Evolutionary conservation across 2,113 vertebrate genomes (phyloP).

Genomic region (Neogale vison): DNA sequence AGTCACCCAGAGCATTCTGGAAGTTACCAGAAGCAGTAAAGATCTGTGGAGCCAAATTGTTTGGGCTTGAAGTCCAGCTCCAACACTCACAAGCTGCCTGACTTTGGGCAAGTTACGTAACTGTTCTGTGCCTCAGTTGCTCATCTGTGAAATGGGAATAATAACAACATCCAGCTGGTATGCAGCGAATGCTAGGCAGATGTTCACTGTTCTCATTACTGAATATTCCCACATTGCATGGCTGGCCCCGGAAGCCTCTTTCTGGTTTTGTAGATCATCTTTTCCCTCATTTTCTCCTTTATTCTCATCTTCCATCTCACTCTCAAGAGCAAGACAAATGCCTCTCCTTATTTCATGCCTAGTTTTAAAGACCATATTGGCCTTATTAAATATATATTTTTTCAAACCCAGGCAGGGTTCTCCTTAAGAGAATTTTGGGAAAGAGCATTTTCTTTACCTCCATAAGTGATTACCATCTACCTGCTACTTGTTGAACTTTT

Average conservation of each 20-base stretch:
- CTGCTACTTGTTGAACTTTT: not conserved
- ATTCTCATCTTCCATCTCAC: not conserved
- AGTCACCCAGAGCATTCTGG: not conserved
- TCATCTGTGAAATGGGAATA: not conserved
- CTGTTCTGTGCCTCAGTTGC: not conserved
- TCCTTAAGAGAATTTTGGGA: not conserved
- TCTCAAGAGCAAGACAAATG: not conserved
- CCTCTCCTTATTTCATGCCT: not conserved
- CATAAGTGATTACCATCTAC: fast-evolving
- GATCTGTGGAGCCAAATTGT: not conserved
- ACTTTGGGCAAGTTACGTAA: not conserved
- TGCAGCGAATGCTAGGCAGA: not conserved
- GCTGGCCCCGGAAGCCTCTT: not conserved
- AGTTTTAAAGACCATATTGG: not conserved
- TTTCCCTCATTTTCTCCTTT: not conserved
- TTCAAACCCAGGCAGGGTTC: not conserved
- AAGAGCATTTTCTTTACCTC: not conserved
- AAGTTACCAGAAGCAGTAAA: not conserved
- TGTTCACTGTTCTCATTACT: not conserved
- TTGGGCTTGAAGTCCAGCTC: not conserved
- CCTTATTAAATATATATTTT: not conserved
- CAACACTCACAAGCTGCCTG: not conserved
- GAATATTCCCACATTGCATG: not conserved
- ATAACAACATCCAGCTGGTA: not conserved
- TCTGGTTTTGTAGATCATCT: not conserved